Evolutionary conservation across 2,888 invertebrate genomes (phyloP).

Genomic region (Ophion ventricosus): DNA sequence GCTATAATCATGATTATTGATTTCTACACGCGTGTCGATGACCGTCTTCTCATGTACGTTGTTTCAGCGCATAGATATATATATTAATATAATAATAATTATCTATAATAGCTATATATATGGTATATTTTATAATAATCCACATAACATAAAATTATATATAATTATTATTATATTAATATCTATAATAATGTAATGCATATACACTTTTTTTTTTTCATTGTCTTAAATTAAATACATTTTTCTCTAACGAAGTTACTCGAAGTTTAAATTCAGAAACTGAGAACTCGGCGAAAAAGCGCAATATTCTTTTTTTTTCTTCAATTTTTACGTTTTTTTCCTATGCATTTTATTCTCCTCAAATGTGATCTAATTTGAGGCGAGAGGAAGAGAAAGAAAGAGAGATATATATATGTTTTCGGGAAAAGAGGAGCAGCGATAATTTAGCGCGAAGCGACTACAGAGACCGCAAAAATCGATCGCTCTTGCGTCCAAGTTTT

Average conservation of each 20-base stretch:
- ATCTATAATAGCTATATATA: neutral
- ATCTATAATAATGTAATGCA: conserved; percentile 47
- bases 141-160: neutral
- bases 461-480: conserved; percentile 16
- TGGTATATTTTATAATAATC: neutral
- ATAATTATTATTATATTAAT: neutral
- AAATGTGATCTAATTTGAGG: conserved; percentile 67
- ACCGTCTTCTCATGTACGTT: conserved; percentile 3
- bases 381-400: conserved; percentile 13
- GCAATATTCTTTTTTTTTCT: conserved; percentile 19
- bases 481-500: neutral
- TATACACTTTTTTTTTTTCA: no score
- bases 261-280: conserved; percentile 30
- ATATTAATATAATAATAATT: conserved; percentile 4
- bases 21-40: conserved; percentile 37
- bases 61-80: neutral
- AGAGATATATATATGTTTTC: neutral
- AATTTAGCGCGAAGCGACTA: conserved; percentile 20
- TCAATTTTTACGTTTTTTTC: conserved; percentile 3
- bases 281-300: conserved; percentile 29
- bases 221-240: conserved; percentile 36
- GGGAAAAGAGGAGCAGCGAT: conserved; percentile 33
- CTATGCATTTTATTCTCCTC: conserved; percentile 45
- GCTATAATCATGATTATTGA: conserved; percentile 41
- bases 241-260: conserved; percentile 52